Evolutionary conservation across 2,113 vertebrate genomes (phyloP).

Genomic region (Prunella fulvescens): DNA sequence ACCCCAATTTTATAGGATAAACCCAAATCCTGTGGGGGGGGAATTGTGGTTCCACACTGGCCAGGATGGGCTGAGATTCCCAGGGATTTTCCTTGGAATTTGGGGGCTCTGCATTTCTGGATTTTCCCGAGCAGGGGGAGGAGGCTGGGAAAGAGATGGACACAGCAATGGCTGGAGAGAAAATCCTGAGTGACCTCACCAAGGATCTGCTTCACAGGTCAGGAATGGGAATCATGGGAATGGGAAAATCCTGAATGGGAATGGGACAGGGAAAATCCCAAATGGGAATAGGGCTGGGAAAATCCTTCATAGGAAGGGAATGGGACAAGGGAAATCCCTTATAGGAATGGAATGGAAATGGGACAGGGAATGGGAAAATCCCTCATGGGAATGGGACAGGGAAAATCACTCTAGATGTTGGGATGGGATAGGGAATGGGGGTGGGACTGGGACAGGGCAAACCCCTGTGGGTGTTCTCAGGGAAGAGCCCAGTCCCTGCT

Average conservation of each 20-base stretch:
- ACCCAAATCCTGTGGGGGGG: too few species aligned
- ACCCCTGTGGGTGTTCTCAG: neutral
- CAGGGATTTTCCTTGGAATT: neutral
- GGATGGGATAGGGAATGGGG: neutral
- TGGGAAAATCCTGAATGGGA: neutral
- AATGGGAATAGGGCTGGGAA: neutral
- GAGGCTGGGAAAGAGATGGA: neutral
- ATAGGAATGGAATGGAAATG: neutral
- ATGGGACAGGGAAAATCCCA: too few species aligned
- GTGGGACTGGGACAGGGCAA: neutral
- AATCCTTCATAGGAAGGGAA: neutral
- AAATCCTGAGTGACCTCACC: conserved; percentile 56
- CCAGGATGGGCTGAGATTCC: neutral
- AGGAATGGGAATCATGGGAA: neutral
- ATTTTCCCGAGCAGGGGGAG: neutral
- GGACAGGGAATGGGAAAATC: neutral
- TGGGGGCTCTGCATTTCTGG: neutral
- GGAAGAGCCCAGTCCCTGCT: neutral
- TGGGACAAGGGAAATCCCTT: too few species aligned
- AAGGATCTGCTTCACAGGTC: conserved; percentile 60
- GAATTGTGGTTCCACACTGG: too few species aligned
- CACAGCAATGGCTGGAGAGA: neutral
- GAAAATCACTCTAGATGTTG: too few species aligned
- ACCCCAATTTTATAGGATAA: neutral
- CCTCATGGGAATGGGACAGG: neutral